phyloP scores from a whole-genome alignment of 2,113 vertebrate species.

The Aleadryas rufinucha region DNA sequence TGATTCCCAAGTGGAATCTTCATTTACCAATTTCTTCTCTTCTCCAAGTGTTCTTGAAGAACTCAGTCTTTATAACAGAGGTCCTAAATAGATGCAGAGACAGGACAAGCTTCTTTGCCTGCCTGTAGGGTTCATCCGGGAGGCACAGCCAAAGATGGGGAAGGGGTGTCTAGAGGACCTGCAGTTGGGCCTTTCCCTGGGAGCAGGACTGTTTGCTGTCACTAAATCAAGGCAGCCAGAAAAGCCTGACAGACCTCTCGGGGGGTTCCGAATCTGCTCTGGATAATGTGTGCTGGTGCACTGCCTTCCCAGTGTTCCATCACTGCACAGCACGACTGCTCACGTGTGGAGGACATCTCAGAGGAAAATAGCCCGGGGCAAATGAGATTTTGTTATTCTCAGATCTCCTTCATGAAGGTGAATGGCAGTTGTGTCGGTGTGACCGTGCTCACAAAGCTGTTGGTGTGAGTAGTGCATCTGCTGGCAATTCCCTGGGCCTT shows the following conservation, averaged over 20 bases:
- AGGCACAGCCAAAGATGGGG: neutral
- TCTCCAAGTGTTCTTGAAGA: neutral
- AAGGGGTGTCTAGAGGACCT: neutral
- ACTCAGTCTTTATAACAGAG: neutral
- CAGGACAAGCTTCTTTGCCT: neutral
- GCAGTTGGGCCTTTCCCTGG: neutral
- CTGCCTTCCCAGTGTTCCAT: neutral
- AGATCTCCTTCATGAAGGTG: neutral
- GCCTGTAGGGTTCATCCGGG: neutral
- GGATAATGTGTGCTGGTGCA: neutral
- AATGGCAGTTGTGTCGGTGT: neutral
- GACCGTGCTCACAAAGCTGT: fast-evolving
- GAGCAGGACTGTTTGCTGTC: neutral
- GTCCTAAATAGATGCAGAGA: neutral
- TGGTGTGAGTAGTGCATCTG: neutral
- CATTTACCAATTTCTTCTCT: neutral
- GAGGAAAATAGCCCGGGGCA: fast-evolving
- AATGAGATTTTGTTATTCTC: neutral
- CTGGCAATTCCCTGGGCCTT: neutral
- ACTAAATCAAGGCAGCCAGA: neutral
- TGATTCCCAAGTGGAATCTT: neutral
- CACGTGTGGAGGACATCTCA: neutral
- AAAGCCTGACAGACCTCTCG: neutral
- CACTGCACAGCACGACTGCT: fast-evolving
- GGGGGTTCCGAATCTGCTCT: fast-evolving